Evolutionary conservation across 2,797 vertebrate genomes (phyloP).

Genomic region (Megaceryle alcyon): DNA sequence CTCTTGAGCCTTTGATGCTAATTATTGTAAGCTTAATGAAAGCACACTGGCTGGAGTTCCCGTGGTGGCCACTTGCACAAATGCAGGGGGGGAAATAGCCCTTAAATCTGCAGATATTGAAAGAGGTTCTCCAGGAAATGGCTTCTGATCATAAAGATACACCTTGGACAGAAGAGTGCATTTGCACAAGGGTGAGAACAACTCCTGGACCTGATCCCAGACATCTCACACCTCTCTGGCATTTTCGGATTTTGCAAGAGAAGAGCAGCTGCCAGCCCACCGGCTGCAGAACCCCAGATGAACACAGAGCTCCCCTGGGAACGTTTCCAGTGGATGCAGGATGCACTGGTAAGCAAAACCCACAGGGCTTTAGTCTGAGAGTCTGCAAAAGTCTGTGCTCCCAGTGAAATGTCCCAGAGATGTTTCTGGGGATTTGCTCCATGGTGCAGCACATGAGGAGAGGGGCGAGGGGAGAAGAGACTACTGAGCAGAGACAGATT

Average conservation of each 20-base stretch:
- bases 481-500: neutral
- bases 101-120: neutral
- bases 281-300: neutral
- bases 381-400: neutral
- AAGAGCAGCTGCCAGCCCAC: neutral
- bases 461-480: neutral
- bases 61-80: neutral
- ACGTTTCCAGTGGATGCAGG: rapidly evolving
- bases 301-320: neutral
- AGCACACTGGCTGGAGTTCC: neutral
- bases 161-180: neutral
- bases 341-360: neutral
- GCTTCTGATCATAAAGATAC: neutral
- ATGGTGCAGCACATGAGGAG: rapidly evolving
- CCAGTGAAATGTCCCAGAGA: neutral
- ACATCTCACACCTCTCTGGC: neutral
- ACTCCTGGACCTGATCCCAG: neutral
- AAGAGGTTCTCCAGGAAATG: neutral
- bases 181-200: rapidly evolving
- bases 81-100: neutral
- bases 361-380: neutral
- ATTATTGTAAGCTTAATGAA: neutral
- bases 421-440: neutral
- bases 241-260: neutral
- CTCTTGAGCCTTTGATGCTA: neutral